Conservation (phyloP, 2,888 invertebrate species). For the Syrphus vitripennis region DNA sequence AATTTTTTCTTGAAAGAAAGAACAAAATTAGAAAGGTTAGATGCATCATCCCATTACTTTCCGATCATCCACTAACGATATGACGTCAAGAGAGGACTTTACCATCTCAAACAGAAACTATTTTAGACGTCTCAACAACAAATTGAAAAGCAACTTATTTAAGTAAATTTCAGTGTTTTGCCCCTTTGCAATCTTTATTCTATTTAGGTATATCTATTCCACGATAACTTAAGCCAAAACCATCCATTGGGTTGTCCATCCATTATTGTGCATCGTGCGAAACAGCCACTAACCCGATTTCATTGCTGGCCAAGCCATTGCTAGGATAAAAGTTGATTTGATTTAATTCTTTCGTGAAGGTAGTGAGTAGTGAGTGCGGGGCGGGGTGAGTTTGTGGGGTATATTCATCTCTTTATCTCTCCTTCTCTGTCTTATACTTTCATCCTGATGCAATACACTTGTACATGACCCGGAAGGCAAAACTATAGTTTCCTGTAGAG, state of each 20-base stretch:
- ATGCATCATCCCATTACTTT: background rate
- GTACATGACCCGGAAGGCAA: slow-evolving; percentile 52
- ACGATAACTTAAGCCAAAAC: slow-evolving; percentile 52
- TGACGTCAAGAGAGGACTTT: background rate
- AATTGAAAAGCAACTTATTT: slow-evolving; percentile 67
- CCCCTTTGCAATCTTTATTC: background rate
- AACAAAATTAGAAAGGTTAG: too few species aligned
- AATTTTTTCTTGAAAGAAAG: background rate
- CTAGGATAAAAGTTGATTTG: slow-evolving; percentile 65
- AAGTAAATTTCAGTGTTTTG: slow-evolving; percentile 48
- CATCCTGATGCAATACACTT: slow-evolving; percentile 16
- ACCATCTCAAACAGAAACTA: slow-evolving; percentile 23
- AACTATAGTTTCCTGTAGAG: slow-evolving; percentile 57
- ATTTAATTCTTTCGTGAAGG: slow-evolving; percentile 65
- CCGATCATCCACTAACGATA: background rate
- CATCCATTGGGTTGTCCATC: slow-evolving; percentile 50
- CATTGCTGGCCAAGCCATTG: slow-evolving; percentile 55
- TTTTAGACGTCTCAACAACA: slow-evolving; percentile 60
- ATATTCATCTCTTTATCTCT: background rate
- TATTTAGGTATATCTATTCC: background rate
- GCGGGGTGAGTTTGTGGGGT: background rate
- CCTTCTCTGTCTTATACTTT: background rate
- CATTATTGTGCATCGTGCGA: slow-evolving; percentile 63
- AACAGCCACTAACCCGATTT: slow-evolving; percentile 66
- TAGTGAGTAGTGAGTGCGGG: background rate